Percentiles rank a stretch among this genome's conserved stretches.
Evolutionary conservation across 2,888 invertebrate species (phyloP).

Genomic region (Druceiella hillmani): DNA sequence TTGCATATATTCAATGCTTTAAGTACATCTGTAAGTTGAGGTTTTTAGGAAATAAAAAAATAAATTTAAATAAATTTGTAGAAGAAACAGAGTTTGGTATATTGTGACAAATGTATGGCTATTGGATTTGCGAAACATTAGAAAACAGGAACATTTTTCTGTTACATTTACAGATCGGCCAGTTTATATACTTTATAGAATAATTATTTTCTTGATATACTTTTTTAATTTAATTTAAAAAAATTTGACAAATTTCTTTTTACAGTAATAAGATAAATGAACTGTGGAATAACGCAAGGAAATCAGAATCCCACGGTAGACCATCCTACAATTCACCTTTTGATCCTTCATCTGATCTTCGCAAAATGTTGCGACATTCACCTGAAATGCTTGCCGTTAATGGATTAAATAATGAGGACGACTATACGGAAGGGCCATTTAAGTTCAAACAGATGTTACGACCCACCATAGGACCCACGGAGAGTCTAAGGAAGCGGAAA

Average conservation of each 20-base stretch:
- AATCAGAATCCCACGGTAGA: slow-evolving; percentile 33
- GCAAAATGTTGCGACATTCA: slow-evolving; percentile 45
- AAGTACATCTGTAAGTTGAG: too few species aligned
- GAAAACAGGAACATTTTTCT: too few species aligned
- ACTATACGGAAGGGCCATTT: slow-evolving; percentile 60
- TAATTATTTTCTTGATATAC: slow-evolving; percentile 1
- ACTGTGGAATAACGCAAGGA: slow-evolving; percentile 41
- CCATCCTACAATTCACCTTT: slow-evolving; percentile 33
- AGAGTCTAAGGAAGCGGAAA: slow-evolving; percentile 61
- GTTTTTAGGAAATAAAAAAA: too few species aligned
- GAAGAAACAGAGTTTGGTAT: too few species aligned
- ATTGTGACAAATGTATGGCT: too few species aligned
- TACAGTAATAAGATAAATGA: slow-evolving; percentile 49
- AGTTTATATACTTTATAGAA: too few species aligned
- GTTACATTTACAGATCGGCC: too few species aligned
- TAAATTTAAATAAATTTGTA: too few species aligned
- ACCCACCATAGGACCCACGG: slow-evolving; percentile 63
- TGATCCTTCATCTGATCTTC: slow-evolving; percentile 44
- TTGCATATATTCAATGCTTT: too few species aligned
- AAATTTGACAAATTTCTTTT: slow-evolving; percentile 14
- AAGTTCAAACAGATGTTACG: slow-evolving; percentile 61
- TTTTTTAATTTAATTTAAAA: too few species aligned
- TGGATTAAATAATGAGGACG: slow-evolving; percentile 44
- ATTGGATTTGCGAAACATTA: too few species aligned
- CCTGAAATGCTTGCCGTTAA: slow-evolving; percentile 47